These are phyloP conservation scores for Montifringilla adamsi DNA, from an alignment of 2,113 vertebrate genomes.

Conservation along the genomic window DNA sequence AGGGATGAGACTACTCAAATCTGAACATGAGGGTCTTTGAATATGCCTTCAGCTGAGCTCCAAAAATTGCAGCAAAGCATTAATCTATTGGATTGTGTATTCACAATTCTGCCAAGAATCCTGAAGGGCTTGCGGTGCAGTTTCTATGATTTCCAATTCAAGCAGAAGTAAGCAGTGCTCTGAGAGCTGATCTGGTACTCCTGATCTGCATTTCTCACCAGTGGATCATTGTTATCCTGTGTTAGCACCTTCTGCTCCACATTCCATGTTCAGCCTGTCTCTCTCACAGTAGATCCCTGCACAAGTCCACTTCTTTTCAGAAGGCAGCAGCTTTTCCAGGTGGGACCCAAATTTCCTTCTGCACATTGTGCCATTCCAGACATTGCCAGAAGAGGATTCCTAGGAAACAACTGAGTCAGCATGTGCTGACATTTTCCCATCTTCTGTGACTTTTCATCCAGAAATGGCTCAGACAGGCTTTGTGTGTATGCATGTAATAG, in stretches of 20 bases:
- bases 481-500: neutral
- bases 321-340: neutral
- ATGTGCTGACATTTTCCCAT: neutral
- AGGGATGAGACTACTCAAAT: neutral
- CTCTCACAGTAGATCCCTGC: neutral
- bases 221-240: accelerated
- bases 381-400: neutral
- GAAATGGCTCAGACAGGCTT: neutral
- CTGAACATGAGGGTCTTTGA: neutral
- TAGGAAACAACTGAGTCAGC: neutral
- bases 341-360: neutral
- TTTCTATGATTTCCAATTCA: neutral
- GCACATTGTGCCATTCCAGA: neutral
- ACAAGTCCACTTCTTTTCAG: neutral
- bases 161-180: neutral
- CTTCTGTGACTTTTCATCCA: neutral
- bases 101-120: neutral
- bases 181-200: neutral
- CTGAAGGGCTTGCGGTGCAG: neutral
- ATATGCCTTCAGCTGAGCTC: neutral
- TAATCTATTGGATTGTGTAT: neutral
- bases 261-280: neutral
- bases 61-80: neutral
- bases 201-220: neutral
- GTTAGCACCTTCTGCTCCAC: neutral